Percentiles rank a stretch among this genome's conserved stretches.
Evolutionary conservation across 2,113 vertebrate species (phyloP).

Genomic region (Heptranchias perlo): DNA sequence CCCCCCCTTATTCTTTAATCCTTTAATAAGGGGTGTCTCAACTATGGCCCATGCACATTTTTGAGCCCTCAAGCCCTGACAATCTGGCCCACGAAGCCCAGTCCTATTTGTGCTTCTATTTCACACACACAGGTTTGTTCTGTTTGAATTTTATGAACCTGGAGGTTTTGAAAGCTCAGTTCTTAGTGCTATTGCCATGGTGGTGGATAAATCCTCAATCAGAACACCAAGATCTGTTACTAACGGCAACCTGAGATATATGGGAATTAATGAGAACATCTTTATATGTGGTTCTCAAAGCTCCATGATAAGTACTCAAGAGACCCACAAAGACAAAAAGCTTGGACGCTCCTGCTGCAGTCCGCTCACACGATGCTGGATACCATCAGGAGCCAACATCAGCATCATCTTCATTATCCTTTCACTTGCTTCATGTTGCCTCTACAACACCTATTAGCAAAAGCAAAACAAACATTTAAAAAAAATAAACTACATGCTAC

Average conservation of each 20-base stretch:
- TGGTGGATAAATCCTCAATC: not conserved
- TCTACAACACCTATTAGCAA: not conserved
- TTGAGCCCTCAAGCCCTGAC: no score
- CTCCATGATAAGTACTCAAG: not conserved
- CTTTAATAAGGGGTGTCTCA: no score
- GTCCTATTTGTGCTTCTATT: no score
- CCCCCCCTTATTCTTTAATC: no score
- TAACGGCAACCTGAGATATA: not conserved
- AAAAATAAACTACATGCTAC: not conserved
- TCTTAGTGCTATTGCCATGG: no score
- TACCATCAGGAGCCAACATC: no score
- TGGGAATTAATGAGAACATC: not conserved
- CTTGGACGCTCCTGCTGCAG: not conserved
- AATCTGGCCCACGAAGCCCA: no score
- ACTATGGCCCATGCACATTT: no score
- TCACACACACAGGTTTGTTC: no score
- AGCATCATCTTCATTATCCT: not conserved
- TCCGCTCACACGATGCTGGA: not conserved
- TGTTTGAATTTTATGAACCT: no score
- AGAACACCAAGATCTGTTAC: not conserved
- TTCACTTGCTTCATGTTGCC: not conserved
- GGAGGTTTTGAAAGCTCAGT: no score
- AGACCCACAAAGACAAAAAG: not conserved
- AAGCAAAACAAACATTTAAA: not conserved
- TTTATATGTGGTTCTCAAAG: not conserved